Base-by-base conservation (phyloP, 2,797 vertebrate genomes). In the Vespertilio murinus region DNA sequence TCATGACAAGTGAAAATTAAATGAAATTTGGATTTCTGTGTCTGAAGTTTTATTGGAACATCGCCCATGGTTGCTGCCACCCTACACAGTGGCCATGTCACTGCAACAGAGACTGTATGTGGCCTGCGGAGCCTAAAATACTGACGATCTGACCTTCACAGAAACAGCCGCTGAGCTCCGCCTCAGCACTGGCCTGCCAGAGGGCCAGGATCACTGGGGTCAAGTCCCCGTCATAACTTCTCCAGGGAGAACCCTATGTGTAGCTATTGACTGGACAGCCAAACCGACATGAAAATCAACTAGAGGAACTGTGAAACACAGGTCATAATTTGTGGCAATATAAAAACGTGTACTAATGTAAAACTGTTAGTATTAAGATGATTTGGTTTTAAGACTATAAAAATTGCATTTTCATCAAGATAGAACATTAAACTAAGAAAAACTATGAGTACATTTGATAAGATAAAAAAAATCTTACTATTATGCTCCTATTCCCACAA, bases 371-470 rank as follows among this genome's bases (percentile, higher is more conserved):
- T 81, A 16, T 45, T 22, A 16, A 56, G n/a, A 33, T 65, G 54
- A 23, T 47, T 85, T 64, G 56, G 9, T 52, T 94, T 52, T 59
- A 79, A 52, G 73, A 52, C 10, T 28, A 74, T 30, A 81, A 95
- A 95, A 94, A 67, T 77, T 23, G 38, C 25, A 45, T 67, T 91
- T 79, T 77, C 30, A 64, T 87, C 49, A 45, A 77, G 23, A 84
- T 8, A 88, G 61, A 91, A 90, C 74, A 87, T 40, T 35, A 74
- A 35, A 70, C 33, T 38, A 88, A 94, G 71, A 77, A 90, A 87
- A 92, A 45, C 4, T 65, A 47, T 33, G 25, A 77, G 49, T 11
- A 56, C 7, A 73, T 77, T 65, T 79, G 35, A 56, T 30, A 61
- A 61, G 28, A 30, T 30, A 78, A 61, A 49, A 61, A 49, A 73